Base-by-base conservation (phyloP, 1,140 invertebrate genomes). In the Rhagoletis pomonella region DNA sequence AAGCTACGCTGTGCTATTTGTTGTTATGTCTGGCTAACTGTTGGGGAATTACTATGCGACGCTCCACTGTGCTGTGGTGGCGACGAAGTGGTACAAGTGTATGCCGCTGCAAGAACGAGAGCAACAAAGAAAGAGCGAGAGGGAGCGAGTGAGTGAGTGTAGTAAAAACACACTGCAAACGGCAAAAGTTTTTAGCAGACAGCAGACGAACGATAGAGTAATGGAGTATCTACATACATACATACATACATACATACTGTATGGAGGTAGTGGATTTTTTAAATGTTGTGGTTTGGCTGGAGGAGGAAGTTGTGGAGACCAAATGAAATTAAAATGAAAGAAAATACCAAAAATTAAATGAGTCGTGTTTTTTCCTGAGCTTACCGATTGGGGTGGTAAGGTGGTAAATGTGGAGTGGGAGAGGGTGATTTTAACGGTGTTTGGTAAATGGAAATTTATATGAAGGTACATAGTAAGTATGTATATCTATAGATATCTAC, bases 281-380 rank as follows among this genome's bases (percentile, higher is more conserved):
- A 67, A 19, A 67, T 39, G 7, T 65, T 10, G 17, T 62, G 60
- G 29, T 29, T 29, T 29, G 29, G 17, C 17, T 62, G 10, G 60
- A 0, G 29, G 67, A 29, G 12, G 29, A 29, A 12, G 67, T 10
- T 44, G 67, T 0, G 42, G 42, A 17, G 42, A 29, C 10, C 3
- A 47, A 69, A 69, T 44, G 67, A 44, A 73, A 73, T 47, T 47
- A n/a, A 73, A 73, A 44, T 73, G 67, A 73, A 73, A 73, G 67
- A 73, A 73, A 73, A 85, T 85, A 62, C 81, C 19, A 17, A 85
- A 85, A 85, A 59, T 59, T 47, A 29, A 85, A 58, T 14, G 59
- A 77, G 39, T 19, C 42, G 50, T 42, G 65, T 67, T 29, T 67
- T 42, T 29, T 85, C 47, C 42, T 3, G 14, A 10, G 81, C 2